A percentile compares a stretch with the other conserved stretches of the same genome.
phyloP scores from a whole-genome alignment of 2,113 vertebrate genomes.

The Micromys minutus region DNA sequence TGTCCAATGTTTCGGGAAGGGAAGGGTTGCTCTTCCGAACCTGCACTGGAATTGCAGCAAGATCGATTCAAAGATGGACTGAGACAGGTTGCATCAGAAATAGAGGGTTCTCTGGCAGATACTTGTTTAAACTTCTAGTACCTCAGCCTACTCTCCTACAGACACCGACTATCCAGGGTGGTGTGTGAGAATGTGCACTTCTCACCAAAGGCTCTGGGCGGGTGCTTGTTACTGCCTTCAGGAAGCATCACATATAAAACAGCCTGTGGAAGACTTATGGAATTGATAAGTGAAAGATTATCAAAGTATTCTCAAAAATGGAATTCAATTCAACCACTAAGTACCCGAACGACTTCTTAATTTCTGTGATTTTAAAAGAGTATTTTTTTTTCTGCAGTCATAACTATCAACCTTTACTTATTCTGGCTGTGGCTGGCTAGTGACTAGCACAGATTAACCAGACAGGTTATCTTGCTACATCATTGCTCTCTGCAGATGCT shows the following conservation, averaged over 20 bases:
- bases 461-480: background rate
- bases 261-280: background rate
- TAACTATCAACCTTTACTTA: background rate
- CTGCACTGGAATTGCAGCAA: background rate
- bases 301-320: background rate
- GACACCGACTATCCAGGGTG: background rate
- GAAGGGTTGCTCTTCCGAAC: background rate
- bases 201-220: background rate
- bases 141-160: background rate
- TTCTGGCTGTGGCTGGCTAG: background rate
- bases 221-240: background rate
- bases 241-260: conserved; percentile 49
- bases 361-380: background rate
- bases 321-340: conserved; percentile 25
- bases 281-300: background rate
- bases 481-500: background rate
- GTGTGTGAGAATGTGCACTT: background rate
- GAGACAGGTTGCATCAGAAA: background rate
- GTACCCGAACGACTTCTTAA: background rate
- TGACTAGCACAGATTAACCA: background rate
- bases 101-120: background rate
- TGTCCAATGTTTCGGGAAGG: background rate
- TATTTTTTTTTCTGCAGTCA: conserved; percentile 3
- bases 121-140: background rate
- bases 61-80: background rate